These are phyloP conservation scores for Hoplias malabaricus DNA, from an alignment of 2,113 vertebrate genomes.

Conservation along the genomic window DNA sequence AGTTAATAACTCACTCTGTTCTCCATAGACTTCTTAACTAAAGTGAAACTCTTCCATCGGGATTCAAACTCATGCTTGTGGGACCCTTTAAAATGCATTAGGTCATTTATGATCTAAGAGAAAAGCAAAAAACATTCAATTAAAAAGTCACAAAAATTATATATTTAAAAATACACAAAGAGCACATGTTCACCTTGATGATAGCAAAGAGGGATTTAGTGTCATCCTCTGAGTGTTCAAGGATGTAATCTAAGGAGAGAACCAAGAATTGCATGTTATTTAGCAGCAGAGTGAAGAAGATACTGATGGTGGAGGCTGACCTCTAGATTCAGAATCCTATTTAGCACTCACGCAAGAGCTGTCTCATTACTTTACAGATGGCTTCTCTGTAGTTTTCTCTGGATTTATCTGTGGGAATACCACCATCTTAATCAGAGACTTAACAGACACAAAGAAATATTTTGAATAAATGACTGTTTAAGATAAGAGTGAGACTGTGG, in stretches of 20 bases:
- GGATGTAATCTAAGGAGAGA: constrained; percentile 78
- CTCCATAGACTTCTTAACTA: constrained; percentile 99
- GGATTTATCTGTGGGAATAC: constrained; percentile 75
- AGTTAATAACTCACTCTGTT: constrained; percentile 82
- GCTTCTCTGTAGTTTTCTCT: constrained; percentile 88
- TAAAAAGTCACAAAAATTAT: not conserved
- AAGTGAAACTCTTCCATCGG: constrained; percentile 95
- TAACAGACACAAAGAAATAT: constrained; percentile 16
- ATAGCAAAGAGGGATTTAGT: constrained; percentile 96
- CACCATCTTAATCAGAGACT: constrained; percentile 6
- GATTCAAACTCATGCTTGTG: constrained; percentile 98
- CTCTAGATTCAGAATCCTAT: constrained; percentile 11
- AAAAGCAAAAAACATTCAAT: constrained; percentile 16
- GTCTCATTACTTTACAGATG: constrained; percentile 87
- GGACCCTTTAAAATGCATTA: constrained; percentile 93
- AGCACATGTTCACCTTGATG: constrained; percentile 82
- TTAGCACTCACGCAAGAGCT: constrained; percentile 89
- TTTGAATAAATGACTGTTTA: not conserved
- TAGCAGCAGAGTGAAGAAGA: not conserved
- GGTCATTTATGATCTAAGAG: constrained; percentile 87
- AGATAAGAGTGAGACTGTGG: not conserved
- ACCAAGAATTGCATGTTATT: not conserved
- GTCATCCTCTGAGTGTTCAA: constrained; percentile 94
- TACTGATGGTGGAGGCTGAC: not conserved
- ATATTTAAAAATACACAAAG: not conserved